Conservation (phyloP, 2,113 vertebrate genomes). For the Physeter macrocephalus region DNA sequence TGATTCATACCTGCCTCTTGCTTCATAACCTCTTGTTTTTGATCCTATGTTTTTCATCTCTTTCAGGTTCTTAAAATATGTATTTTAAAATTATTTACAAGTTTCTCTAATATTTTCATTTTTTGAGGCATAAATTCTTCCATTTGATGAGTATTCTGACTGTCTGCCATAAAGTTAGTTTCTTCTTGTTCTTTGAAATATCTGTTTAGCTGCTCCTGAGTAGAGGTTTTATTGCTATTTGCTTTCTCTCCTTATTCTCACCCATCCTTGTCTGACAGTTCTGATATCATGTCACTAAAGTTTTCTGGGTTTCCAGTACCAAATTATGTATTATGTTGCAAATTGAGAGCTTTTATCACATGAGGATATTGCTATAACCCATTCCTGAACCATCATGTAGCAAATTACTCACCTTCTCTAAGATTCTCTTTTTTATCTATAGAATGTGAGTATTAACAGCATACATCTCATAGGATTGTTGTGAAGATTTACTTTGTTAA, state of each 20-base stretch:
- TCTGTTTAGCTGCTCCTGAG: background rate
- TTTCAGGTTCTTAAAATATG: background rate
- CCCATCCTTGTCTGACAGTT: background rate
- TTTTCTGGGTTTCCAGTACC: background rate
- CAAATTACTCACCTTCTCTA: background rate
- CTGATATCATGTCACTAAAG: background rate
- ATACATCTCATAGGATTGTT: background rate
- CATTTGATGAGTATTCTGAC: background rate
- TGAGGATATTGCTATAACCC: background rate
- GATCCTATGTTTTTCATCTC: background rate
- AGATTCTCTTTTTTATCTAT: background rate
- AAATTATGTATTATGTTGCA: background rate
- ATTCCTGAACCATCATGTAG: background rate
- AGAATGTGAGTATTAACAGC: background rate
- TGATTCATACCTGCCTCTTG: background rate
- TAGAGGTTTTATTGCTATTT: background rate
- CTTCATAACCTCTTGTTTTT: background rate
- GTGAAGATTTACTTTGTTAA: background rate
- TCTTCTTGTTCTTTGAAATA: background rate
- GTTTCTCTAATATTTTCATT: background rate
- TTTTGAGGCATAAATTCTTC: background rate
- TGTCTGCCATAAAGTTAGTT: background rate
- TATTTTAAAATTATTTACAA: background rate
- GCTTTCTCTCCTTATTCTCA: background rate
- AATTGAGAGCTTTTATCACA: background rate